Conservation (phyloP, 2,797 vertebrate species). For the Rhinichthys osculus region DNA sequence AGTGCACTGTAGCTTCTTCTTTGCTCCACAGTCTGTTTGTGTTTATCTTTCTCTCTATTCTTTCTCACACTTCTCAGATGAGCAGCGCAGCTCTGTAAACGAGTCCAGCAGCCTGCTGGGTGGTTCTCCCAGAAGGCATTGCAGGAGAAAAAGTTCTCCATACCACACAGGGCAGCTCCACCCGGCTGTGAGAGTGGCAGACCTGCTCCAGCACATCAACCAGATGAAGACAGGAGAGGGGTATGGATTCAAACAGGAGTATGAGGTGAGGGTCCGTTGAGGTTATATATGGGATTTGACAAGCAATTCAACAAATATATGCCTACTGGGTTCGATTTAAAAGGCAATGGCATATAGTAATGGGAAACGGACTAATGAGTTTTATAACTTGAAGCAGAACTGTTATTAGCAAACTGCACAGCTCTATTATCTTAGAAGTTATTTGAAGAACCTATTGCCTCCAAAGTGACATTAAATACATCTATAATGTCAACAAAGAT, state of each 20-base stretch:
- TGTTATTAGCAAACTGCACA: neutral
- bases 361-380: neutral
- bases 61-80: slow-evolving; percentile 74
- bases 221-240: slow-evolving; percentile 97
- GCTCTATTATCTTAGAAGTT: neutral
- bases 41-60: neutral
- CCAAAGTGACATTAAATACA: neutral
- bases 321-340: neutral
- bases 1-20: neutral
- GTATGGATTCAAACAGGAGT: slow-evolving; percentile 98
- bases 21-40: neutral
- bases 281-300: neutral
- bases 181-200: slow-evolving; percentile 90
- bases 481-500: neutral
- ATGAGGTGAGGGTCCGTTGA: slow-evolving; percentile 80
- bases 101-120: slow-evolving; percentile 93
- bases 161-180: slow-evolving; percentile 96
- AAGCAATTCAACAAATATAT: neutral
- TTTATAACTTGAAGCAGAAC: neutral
- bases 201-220: slow-evolving; percentile 97
- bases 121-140: slow-evolving; percentile 85
- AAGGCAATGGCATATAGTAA: neutral
- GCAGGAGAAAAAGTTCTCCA: slow-evolving; percentile 89
- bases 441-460: neutral
- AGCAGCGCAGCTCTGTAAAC: slow-evolving; percentile 88